Evolutionary conservation across 2,888 invertebrate genomes (phyloP), one percentile per base, ranked within the genome.

Genomic region (Aporophyla nigra): DNA sequence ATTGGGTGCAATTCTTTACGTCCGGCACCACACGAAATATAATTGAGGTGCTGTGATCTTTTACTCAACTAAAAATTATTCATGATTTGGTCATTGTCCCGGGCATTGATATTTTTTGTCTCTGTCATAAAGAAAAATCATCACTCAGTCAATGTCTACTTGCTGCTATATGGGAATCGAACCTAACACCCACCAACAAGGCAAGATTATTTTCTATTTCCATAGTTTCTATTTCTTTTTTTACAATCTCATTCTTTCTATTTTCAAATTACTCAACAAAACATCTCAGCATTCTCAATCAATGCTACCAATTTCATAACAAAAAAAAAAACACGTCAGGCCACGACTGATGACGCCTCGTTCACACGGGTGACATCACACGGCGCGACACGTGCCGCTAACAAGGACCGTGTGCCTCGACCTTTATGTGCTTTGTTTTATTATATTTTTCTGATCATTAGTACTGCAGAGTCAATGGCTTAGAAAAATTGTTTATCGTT

Each of bases 331-430:
- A 5, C 33, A 33, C 19, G 63, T 61, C 43, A 67, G 51, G 43
- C 24, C 16, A 43, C 51, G 14, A 63, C 62, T 70, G 81, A 62
- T 89, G 82, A 79, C 77, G 83, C 73, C 46, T 62, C 65, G 70
- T 83, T 86, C 83, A 58, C 84, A 84, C 84, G 89, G 80, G 71
- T 83, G 88, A 86, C 86, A 78, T 87, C 87, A 86, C 85, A 82
- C 83, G 49, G 87, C 16, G 90, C 68, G 66, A 66, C 88, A 83
- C 88, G 90, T 84, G 90, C 63, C 86, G 51, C 59, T 90, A 91
- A 91, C 86, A 80, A 90, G 87, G 40, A 56, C 19, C 85, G 85
- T 73, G 83, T 82, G 84, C 70, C 51, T 54, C 27, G 24, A 19
- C 62, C 78, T 74, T 77, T 83, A 71, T 63, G 65, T 43, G 54